Percentiles rank a stretch among this genome's conserved stretches.
phyloP scores from a whole-genome alignment of 2,888 invertebrate species.

The Lissocephala sabroskyi region DNA sequence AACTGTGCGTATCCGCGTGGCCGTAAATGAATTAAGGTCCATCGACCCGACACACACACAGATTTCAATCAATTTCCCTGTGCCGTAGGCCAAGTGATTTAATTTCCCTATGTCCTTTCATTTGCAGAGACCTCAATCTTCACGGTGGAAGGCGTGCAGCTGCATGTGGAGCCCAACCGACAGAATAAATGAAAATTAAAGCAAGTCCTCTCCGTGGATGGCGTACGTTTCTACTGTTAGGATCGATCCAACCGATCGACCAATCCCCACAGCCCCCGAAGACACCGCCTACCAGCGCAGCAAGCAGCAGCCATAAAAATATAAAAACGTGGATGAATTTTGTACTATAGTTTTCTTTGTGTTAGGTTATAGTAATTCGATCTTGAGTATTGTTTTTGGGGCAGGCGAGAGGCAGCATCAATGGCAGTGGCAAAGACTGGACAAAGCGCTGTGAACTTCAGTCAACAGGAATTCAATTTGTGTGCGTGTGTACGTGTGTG shows the following conservation, averaged over 20 bases:
- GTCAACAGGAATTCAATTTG: neutral
- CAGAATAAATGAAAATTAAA: slow-evolving; percentile 75
- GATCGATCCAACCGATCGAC: neutral
- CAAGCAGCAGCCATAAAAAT: slow-evolving; percentile 1
- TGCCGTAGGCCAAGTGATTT: neutral
- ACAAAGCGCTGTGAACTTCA: slow-evolving; percentile 8
- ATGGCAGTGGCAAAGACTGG: slow-evolving; percentile 12
- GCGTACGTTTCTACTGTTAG: slow-evolving; percentile 73
- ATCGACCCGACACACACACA: too few relatives aligned
- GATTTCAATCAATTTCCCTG: too few relatives aligned
- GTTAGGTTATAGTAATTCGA: slow-evolving; percentile 1
- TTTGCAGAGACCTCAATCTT: slow-evolving; percentile 95
- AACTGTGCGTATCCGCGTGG: slow-evolving; percentile 14
- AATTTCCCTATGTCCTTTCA: neutral
- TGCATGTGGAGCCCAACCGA: slow-evolving; percentile 81
- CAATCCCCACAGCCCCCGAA: slow-evolving; percentile 4
- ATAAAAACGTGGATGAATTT: slow-evolving; percentile 5
- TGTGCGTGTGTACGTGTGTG: too few relatives aligned
- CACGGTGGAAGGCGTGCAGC: slow-evolving; percentile 91
- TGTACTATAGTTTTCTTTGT: slow-evolving; percentile 7
- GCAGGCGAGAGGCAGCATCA: neutral
- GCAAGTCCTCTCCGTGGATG: slow-evolving; percentile 73
- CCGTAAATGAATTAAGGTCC: slow-evolving; percentile 27
- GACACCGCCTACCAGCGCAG: slow-evolving; percentile 6
- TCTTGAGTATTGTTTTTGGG: neutral